Evolutionary conservation across 2,888 invertebrate species (phyloP).

Genomic region (Anoplius nigerrimus): DNA sequence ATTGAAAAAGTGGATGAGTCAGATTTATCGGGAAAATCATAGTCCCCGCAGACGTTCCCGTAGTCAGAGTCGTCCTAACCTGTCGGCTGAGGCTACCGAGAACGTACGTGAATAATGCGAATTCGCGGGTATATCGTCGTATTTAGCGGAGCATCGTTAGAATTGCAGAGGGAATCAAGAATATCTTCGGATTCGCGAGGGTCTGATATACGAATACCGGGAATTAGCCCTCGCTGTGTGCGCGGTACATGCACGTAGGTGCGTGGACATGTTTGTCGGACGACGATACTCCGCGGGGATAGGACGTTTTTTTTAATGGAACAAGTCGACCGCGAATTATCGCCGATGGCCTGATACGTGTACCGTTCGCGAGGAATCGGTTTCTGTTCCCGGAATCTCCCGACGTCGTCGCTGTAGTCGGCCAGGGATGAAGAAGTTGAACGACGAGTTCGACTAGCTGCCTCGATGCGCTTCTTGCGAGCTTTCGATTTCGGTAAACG

Average conservation of each 20-base stretch:
- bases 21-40: no score
- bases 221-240: no score
- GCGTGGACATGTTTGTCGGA: no score
- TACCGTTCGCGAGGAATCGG: neutral
- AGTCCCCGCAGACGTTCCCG: no score
- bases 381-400: neutral
- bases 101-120: no score
- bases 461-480: no score
- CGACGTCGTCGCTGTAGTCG: neutral
- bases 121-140: neutral
- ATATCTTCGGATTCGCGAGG: neutral
- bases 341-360: slow-evolving; percentile 5
- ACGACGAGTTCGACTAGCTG: neutral
- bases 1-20: no score
- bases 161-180: neutral
- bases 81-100: no score
- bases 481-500: no score
- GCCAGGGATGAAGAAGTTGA: neutral
- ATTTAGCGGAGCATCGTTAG: neutral
- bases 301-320: slow-evolving; percentile 15
- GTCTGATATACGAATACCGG: neutral
- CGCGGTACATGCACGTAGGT: no score
- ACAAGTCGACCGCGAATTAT: slow-evolving; percentile 9
- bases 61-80: no score
- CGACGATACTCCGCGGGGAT: neutral